Conservation (phyloP, 2,797 vertebrate genomes). For the Nyctibius grandis region DNA sequence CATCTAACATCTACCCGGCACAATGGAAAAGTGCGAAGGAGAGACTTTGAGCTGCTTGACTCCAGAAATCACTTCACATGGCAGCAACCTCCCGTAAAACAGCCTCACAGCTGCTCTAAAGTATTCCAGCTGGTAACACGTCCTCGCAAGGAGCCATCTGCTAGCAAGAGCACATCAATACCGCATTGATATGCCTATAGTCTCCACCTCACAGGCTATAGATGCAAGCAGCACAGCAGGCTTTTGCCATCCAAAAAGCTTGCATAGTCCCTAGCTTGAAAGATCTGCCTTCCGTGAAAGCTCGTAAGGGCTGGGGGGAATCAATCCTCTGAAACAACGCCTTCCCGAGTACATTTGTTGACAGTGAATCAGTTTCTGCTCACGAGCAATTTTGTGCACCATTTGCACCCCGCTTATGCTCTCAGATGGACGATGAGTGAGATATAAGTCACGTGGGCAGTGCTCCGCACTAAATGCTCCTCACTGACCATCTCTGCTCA, state of each 20-base stretch:
- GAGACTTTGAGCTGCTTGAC: neutral
- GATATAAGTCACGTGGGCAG: neutral
- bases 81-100: neutral
- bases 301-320: neutral
- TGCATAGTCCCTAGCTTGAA: neutral
- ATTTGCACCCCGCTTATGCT: neutral
- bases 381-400: neutral
- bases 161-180: neutral
- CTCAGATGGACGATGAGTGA: neutral
- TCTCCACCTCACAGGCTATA: neutral
- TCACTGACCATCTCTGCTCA: neutral
- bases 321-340: neutral
- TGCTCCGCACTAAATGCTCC: neutral
- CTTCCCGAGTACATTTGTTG: neutral
- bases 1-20: neutral
- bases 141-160: conserved; percentile 17
- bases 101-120: conserved; percentile 32
- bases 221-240: neutral
- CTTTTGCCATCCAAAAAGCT: neutral
- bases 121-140: conserved; percentile 9
- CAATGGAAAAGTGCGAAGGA: neutral
- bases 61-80: neutral
- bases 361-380: neutral
- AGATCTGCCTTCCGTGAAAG: neutral
- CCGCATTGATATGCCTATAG: neutral